These are phyloP conservation scores for Orchestia grillus DNA, from an alignment of 1,140 invertebrate genomes.

Conservation along the genomic window DNA sequence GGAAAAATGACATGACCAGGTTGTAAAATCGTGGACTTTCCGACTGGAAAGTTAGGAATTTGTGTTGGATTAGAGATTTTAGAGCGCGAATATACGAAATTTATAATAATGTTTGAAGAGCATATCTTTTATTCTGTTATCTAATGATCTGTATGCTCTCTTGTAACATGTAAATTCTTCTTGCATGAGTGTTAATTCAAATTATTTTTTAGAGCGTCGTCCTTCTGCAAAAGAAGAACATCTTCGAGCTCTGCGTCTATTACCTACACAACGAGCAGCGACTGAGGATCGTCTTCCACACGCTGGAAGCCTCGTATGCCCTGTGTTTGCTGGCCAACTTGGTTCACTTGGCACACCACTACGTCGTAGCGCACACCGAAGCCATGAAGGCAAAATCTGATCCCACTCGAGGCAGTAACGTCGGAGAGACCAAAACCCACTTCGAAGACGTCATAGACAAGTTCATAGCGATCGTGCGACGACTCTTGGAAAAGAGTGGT, in stretches of 20 bases:
- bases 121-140: not conserved
- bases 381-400: not conserved
- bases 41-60: no score
- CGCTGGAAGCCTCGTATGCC: slow-evolving; percentile 88
- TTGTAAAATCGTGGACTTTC: no score
- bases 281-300: slow-evolving; percentile 86
- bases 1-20: no score
- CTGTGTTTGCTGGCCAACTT: slow-evolving; percentile 85
- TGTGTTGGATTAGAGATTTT: no score
- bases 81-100: no score
- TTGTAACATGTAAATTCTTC: not conserved
- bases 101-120: no score
- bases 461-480: slow-evolving; percentile 75
- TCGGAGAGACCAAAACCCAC: slow-evolving; percentile 77
- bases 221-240: slow-evolving; percentile 77
- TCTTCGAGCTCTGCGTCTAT: slow-evolving; percentile 82
- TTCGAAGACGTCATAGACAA: slow-evolving; percentile 69
- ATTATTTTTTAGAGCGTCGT: slow-evolving; percentile 76
- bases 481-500: slow-evolving; percentile 86
- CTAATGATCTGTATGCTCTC: not conserved
- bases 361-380: not conserved
- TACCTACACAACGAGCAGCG: slow-evolving; percentile 85
- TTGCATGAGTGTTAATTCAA: not conserved
- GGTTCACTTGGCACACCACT: slow-evolving; percentile 80
- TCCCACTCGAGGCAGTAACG: not conserved